Conservation (phyloP, 2,797 vertebrate genomes). For the Pelodytes ibericus region DNA sequence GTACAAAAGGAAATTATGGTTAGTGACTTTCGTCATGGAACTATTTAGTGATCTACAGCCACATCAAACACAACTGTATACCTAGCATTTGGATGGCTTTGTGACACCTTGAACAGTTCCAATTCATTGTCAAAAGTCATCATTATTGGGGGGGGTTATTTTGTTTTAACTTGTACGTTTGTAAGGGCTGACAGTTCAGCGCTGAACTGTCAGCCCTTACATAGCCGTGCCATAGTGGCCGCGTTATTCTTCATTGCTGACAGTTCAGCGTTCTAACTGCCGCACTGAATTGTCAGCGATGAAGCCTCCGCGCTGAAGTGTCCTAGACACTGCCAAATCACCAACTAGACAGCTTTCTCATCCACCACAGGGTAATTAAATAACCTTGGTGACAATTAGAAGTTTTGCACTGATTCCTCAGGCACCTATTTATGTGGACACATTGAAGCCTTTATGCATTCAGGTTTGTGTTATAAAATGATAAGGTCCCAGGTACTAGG, state of each 20-base stretch:
- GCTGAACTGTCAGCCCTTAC: background rate
- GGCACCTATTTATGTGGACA: too few species aligned
- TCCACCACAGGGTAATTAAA: background rate
- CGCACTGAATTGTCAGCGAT: too few species aligned
- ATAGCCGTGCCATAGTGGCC: too few species aligned
- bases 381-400: background rate
- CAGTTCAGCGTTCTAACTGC: too few species aligned
- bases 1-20: conserved; percentile 31
- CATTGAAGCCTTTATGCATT: background rate
- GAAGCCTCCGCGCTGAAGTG: too few species aligned
- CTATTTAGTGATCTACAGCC: background rate
- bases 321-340: too few species aligned
- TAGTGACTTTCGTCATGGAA: background rate
- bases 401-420: too few species aligned
- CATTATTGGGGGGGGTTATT: conserved; percentile 74
- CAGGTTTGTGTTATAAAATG: too few species aligned
- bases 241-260: too few species aligned
- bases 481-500: too few species aligned
- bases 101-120: conserved; percentile 75
- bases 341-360: too few species aligned
- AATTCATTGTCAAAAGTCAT: conserved; percentile 77
- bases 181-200: conserved; percentile 74
- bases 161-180: too few species aligned
- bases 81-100: conserved; percentile 72
- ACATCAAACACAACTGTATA: conserved; percentile 47